These are phyloP conservation scores for Enteromius radiatus DNA, from an alignment of 2,797 vertebrate species.

Conservation along the genomic window DNA sequence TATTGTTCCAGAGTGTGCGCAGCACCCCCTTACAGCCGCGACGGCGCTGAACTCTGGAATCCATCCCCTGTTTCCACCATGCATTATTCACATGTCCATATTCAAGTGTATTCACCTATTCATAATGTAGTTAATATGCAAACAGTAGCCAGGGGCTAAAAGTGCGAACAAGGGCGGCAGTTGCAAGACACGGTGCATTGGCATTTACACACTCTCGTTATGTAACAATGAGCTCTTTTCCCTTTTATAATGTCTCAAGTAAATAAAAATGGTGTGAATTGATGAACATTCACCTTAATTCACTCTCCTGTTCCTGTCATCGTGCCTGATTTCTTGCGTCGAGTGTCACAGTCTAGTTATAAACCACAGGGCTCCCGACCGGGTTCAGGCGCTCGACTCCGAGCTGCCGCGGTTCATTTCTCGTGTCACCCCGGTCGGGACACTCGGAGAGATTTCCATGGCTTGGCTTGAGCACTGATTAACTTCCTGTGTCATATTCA, in stretches of 20 bases:
- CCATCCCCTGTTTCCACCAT: constrained; percentile 50
- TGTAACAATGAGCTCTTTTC: constrained; percentile 15
- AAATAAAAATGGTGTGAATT: constrained; percentile 35
- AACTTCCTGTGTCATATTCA: constrained; percentile 54
- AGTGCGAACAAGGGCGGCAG: neutral
- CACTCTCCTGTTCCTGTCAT: constrained; percentile 34
- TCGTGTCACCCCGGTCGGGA: constrained; percentile 50
- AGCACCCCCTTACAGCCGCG: neutral
- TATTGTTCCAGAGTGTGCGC: constrained; percentile 36
- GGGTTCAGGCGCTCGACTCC: constrained; percentile 29
- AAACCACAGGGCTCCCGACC: constrained; percentile 30
- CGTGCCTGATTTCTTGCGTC: constrained; percentile 43
- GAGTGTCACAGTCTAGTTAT: constrained; percentile 23
- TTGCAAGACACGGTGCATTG: neutral
- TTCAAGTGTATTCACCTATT: constrained; percentile 35
- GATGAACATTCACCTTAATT: constrained; percentile 33
- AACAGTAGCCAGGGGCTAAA: constrained; percentile 18
- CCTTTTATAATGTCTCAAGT: constrained; percentile 6
- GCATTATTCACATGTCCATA: constrained; percentile 51
- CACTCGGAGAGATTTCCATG: constrained; percentile 44
- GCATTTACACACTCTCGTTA: constrained; percentile 1
- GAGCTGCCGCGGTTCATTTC: constrained; percentile 48
- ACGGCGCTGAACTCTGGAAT: constrained; percentile 1
- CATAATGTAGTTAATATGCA: constrained; percentile 46
- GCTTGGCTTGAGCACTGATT: constrained; percentile 55